Evolutionary conservation across 2,888 invertebrate genomes (phyloP).

Genomic region (Esperia sulphurella): DNA sequence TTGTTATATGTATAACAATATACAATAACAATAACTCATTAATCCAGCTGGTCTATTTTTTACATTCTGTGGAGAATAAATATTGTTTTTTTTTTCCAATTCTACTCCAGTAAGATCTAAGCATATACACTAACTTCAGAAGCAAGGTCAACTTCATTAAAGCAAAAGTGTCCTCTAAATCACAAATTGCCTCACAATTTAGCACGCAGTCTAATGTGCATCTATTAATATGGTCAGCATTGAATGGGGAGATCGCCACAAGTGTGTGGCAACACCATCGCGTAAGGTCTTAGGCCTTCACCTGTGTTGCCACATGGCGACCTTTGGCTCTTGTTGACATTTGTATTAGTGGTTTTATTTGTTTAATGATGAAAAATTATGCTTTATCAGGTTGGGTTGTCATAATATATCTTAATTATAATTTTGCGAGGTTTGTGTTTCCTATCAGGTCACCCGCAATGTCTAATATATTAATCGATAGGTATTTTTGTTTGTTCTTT

Average conservation of each 20-base stretch:
- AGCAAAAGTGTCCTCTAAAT: background rate
- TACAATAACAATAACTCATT: too few species aligned
- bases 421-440: too few species aligned
- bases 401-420: too few species aligned
- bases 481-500: too few species aligned
- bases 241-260: conserved; percentile 1
- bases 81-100: too few species aligned
- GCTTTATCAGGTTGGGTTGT: too few species aligned
- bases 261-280: conserved; percentile 7
- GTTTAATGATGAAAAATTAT: background rate
- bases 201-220: background rate
- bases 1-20: too few species aligned
- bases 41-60: too few species aligned
- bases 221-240: background rate
- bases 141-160: background rate
- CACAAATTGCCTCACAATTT: background rate
- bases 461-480: too few species aligned
- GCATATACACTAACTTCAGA: background rate
- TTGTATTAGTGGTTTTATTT: background rate
- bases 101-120: too few species aligned
- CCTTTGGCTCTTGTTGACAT: conserved; percentile 8
- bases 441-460: too few species aligned
- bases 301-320: conserved; percentile 14
- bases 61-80: too few species aligned
- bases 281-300: conserved; percentile 12